Evolutionary conservation across 2,797 vertebrate species (phyloP), one percentile per base, ranked within the genome.

Genomic region (Parauchenoglanis punctatus): DNA sequence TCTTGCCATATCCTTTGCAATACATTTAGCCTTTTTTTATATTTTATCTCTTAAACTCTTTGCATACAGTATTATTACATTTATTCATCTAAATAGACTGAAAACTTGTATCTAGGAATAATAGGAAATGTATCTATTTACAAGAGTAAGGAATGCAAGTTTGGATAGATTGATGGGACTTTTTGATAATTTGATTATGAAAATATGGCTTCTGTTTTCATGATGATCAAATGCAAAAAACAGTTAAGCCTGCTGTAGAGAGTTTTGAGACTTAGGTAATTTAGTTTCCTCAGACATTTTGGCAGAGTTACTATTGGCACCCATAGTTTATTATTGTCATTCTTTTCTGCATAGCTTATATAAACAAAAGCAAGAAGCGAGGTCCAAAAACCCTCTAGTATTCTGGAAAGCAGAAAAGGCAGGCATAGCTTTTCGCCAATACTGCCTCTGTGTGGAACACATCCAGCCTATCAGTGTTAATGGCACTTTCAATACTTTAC

Each of bases 121-220:
- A 40, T 40, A 40, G 78, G 44, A 65, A 82, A 28, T 63, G 20
- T 7, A 25, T 59, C 54, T 40, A 59, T 10, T 40, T 80, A 46
- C 59, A 82, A 49, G 8, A 49, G n/a, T 18, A 65, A 15, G 2
- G 31, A 63, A 63, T 13, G 20, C 31, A 81, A 5, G 13, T 17
- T 49, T 65, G 44, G 15, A 52, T 49, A 11, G 15, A 67, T 12
- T 49, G 13, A 49, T 65, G 13, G 23, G 61, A 28, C 25, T 65
- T 67, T 82, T 7, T 10, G n/a, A 84, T 83, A 87, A 86, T 84
- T 31, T 75, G 46, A 63, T 35, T 59, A 80, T 88, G 80, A 46
- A 59, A 72, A 61, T 85, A 76, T 63, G 28, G 59, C 46, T 84
- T 28, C 54, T 77, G 72, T 68, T 61, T 78, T 87, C 80, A 83